These are phyloP conservation scores for Morpho helenor DNA, from an alignment of 2,888 invertebrate genomes.

Conservation along the genomic window DNA sequence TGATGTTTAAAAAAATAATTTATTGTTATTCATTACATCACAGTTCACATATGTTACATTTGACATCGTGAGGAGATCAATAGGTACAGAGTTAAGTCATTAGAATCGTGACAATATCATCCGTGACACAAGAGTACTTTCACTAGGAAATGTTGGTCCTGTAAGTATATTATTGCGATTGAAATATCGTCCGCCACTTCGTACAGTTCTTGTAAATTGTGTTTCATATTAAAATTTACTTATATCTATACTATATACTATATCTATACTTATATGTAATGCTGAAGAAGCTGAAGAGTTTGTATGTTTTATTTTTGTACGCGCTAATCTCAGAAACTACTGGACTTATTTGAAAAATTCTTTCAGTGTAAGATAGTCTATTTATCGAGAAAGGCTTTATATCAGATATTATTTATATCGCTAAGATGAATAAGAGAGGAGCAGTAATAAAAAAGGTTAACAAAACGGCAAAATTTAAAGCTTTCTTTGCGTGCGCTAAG, in stretches of 20 bases:
- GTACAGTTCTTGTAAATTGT: not conserved
- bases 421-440: no score
- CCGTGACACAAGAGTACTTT: slow-evolving; percentile 16
- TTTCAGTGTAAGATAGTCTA: no score
- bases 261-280: not conserved
- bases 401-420: no score
- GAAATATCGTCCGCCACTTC: not conserved
- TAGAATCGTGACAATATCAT: slow-evolving; percentile 17
- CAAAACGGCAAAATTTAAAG: no score
- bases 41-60: slow-evolving; percentile 1
- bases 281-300: no score
- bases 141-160: slow-evolving; percentile 14
- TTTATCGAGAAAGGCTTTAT: no score
- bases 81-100: slow-evolving; percentile 8
- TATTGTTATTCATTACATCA: not conserved
- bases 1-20: not conserved
- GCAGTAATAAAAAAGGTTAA: no score
- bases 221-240: not conserved
- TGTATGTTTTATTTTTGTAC: no score
- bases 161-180: not conserved
- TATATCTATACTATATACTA: no score
- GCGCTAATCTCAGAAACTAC: no score
- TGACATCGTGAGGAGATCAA: slow-evolving; percentile 5
- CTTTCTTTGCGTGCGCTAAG: no score
- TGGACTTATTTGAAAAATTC: no score